A percentile compares a stretch with the other conserved stretches of the same genome.
These are phyloP conservation scores for Parochlus steinenii DNA, from an alignment of 2,888 invertebrate genomes.

Conservation along the genomic window DNA sequence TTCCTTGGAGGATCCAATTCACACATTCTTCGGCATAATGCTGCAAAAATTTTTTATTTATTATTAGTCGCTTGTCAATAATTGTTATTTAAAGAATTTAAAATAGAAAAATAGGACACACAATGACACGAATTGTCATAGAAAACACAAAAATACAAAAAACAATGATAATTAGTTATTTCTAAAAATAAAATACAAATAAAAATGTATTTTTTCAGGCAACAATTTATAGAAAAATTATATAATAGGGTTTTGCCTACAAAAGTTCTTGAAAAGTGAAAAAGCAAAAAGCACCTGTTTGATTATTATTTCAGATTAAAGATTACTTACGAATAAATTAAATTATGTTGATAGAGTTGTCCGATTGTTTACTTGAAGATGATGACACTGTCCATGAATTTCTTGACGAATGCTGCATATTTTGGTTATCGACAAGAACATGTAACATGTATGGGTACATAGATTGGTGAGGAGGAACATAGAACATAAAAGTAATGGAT, in stretches of 20 bases:
- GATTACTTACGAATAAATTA: neutral
- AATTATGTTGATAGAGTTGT: slow-evolving; percentile 1
- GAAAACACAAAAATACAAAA: neutral
- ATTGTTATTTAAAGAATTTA: neutral
- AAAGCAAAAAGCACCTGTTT: slow-evolving; percentile 1
- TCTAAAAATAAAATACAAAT: neutral
- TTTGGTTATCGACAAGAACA: slow-evolving; percentile 2
- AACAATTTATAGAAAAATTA: slow-evolving; percentile 10
- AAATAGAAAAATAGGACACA: neutral
- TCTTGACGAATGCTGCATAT: slow-evolving; percentile 57
- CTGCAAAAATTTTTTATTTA: slow-evolving; percentile 32
- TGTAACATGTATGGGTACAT: slow-evolving; percentile 4
- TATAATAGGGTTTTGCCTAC: slow-evolving; percentile 2
- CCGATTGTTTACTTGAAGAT: slow-evolving; percentile 14
- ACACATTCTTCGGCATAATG: slow-evolving; percentile 79
- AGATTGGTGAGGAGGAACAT: neutral
- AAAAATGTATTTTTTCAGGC: slow-evolving; percentile 12
- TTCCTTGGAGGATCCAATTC: slow-evolving; percentile 46
- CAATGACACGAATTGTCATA: neutral
- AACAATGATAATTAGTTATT: no score
- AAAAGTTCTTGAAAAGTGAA: slow-evolving; percentile 3
- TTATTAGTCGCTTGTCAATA: neutral
- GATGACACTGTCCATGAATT: slow-evolving; percentile 45
- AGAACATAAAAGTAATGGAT: slow-evolving; percentile 4
- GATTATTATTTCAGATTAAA: slow-evolving; percentile 3